Conservation (phyloP, 2,797 vertebrate genomes). For the Petrocephalus schoutedeni region DNA sequence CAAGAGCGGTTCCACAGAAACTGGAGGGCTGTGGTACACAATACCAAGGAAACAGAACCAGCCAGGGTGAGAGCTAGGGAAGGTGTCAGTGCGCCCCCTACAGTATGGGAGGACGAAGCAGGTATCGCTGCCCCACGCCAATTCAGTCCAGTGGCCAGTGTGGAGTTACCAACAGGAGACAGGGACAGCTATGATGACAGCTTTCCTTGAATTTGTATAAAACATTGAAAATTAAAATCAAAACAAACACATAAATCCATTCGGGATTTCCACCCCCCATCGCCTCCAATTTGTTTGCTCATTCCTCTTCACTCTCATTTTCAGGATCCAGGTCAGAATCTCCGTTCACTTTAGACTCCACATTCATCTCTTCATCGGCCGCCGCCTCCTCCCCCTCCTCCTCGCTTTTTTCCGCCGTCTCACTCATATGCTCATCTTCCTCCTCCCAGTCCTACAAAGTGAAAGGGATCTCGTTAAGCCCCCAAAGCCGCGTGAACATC, state of each 20-base stretch:
- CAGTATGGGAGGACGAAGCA: conserved; percentile 4
- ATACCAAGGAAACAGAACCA: conserved; percentile 14
- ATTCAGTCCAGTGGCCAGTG: not conserved
- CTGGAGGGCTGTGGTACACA: not conserved
- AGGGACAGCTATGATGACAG: conserved; percentile 24
- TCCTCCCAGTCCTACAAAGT: conserved; percentile 81
- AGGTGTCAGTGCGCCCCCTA: not conserved
- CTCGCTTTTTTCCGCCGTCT: conserved; percentile 26
- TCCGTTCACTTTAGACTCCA: conserved; percentile 84
- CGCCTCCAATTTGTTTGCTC: conserved; percentile 38
- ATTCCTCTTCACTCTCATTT: conserved; percentile 95
- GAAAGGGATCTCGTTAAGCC: not conserved
- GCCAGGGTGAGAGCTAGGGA: not conserved
- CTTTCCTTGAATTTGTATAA: conserved; percentile 34
- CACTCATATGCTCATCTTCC: conserved; percentile 54
- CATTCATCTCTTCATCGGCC: conserved; percentile 52
- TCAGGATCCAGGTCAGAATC: conserved; percentile 90
- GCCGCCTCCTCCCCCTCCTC: conserved; percentile 39
- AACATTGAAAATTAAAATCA: conserved; percentile 65
- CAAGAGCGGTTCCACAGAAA: conserved; percentile 1
- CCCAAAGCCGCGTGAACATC: not conserved
- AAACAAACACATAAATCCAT: conserved; percentile 63
- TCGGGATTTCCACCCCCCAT: conserved; percentile 44
- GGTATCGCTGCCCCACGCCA: conserved; percentile 17
- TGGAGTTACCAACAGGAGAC: not conserved